These are phyloP conservation scores for Zingel zingel DNA, from an alignment of 2,113 vertebrate species.

Conservation along the genomic window DNA sequence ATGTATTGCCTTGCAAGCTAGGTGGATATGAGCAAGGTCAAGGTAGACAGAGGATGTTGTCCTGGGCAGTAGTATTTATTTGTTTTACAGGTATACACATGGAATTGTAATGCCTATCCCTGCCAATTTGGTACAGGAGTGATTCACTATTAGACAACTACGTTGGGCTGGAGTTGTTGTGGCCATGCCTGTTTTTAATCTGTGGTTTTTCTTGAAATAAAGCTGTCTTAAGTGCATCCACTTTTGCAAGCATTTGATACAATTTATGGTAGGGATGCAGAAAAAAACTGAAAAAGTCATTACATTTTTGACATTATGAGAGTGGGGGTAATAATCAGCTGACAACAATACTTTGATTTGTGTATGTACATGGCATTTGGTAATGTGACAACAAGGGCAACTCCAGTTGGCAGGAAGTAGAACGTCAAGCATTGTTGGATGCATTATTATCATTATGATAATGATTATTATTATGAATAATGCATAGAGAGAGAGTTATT, in stretches of 20 bases:
- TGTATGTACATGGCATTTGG: not conserved
- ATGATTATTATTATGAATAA: not conserved
- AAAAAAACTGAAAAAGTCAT: not conserved
- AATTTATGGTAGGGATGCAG: not conserved
- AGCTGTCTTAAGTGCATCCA: not conserved
- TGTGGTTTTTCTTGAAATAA: not conserved
- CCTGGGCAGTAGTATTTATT: slow-evolving; percentile 35
- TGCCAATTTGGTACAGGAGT: not conserved
- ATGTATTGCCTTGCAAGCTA: slow-evolving; percentile 24
- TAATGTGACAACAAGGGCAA: not conserved
- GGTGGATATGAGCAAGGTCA: slow-evolving; percentile 52
- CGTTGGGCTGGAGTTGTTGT: not conserved
- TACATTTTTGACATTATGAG: not conserved
- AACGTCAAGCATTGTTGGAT: not conserved
- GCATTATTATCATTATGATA: not conserved
- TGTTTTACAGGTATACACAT: slow-evolving; percentile 17
- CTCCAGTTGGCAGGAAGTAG: not conserved
- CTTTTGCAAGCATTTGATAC: not conserved
- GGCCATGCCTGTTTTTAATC: not conserved
- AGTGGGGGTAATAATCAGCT: not conserved
- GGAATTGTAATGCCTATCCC: slow-evolving; percentile 13
- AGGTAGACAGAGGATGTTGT: slow-evolving; percentile 9
- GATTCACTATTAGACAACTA: not conserved
- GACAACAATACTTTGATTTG: not conserved
- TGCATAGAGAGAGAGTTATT: not conserved